Evolutionary conservation across 1,140 invertebrate species (phyloP), one percentile per base, ranked within the genome.

Genomic region (Heliconius hermathena): DNA sequence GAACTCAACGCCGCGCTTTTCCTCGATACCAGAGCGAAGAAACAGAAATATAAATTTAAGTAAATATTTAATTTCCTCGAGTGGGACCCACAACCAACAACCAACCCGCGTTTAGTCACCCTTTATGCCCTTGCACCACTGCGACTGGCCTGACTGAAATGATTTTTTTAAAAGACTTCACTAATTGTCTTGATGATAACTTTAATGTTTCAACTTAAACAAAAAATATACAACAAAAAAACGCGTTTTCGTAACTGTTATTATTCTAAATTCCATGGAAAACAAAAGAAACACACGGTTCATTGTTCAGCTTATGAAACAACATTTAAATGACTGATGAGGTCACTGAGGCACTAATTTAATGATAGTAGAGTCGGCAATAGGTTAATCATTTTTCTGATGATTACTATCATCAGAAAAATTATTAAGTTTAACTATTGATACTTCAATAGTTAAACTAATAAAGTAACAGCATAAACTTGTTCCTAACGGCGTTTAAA

Each of bases 271-370:
- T 71, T 71, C 57, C 29, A 57, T 49, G 9, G 49, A 79, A 76
- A 82, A 84, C 83, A 87, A 85, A 85, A 84, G 78, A 74, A 83
- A 86, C 80, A 84, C 81, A 78, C 87, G 77, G 82, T 80, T 78
- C 83, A 88, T 87, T 87, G 85, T 87, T 85, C 81, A 77, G 78
- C 73, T 81, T 83, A 85, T 83, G 83, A 85, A 89, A 84, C 82
- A 84, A 84, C 82, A 82, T 83, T 84, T 84, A 86, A 88, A 85
- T 90, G 87, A 88, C 80, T 83, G 89, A 89, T 89, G 89, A 90
- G 89, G 85, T 91, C 89, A 90, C 84, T 84, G 83, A 88, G 89
- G 88, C 85, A 89, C 81, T 88, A 88, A 89, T 88, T 88, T 85
- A 90, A 90, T 89, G 84, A 80, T 83, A 78, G 81, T 85, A 84